Evolutionary conservation across 2,888 invertebrate genomes (phyloP).

Genomic region (Pollenia angustigena): DNA sequence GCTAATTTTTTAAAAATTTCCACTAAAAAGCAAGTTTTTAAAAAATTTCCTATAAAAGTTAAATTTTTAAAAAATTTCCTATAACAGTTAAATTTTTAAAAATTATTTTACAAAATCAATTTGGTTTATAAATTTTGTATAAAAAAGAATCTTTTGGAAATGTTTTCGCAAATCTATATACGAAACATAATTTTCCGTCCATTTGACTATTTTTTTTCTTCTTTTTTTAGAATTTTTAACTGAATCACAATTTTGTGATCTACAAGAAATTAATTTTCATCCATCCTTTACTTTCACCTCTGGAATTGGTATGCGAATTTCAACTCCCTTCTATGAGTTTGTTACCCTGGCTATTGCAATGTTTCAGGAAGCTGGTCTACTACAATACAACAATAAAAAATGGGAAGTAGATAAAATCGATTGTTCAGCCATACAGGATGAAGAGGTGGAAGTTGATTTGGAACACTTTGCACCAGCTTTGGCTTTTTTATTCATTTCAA

Average conservation of each 20-base stretch:
- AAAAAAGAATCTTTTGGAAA: too few species aligned
- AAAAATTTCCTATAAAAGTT: too few species aligned
- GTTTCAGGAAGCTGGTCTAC: slow-evolving; percentile 77
- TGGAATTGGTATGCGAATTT: slow-evolving; percentile 73
- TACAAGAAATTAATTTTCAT: slow-evolving; percentile 80
- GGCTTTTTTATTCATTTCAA: slow-evolving; percentile 77
- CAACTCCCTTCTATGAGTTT: slow-evolving; percentile 79
- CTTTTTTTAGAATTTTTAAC: slow-evolving; percentile 74
- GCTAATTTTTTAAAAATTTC: too few species aligned
- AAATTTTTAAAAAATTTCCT: too few species aligned
- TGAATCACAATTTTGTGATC: slow-evolving; percentile 79
- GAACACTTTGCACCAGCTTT: slow-evolving; percentile 81
- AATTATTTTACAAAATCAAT: too few species aligned
- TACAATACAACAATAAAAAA: slow-evolving; percentile 77
- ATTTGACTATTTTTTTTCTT: slow-evolving; percentile 5
- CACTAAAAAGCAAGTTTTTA: too few species aligned
- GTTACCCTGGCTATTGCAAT: slow-evolving; percentile 77
- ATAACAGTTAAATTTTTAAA: too few species aligned
- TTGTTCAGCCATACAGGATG: slow-evolving; percentile 77
- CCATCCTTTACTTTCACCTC: slow-evolving; percentile 74
- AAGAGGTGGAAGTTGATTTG: slow-evolving; percentile 80
- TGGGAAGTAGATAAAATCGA: slow-evolving; percentile 80
- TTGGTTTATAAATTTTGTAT: too few species aligned
- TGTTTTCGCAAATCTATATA: too few species aligned
- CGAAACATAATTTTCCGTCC: not conserved